Evolutionary conservation across 2,797 vertebrate species (phyloP).

Genomic region (Mormyrops boulengeri): DNA sequence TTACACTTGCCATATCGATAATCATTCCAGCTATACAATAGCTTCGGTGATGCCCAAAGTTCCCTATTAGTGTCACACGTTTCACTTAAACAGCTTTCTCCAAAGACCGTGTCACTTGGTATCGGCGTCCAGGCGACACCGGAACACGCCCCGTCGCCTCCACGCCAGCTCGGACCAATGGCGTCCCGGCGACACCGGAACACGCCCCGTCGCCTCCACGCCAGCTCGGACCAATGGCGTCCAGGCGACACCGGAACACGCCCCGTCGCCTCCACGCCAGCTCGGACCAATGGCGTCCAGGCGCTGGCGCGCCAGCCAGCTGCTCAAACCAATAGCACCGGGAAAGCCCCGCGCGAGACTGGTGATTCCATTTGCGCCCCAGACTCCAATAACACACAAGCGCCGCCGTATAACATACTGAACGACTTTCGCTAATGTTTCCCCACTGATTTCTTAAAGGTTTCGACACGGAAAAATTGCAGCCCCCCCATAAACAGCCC

Average conservation of each 20-base stretch:
- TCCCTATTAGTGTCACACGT: neutral
- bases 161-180: constrained; percentile 42
- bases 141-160: neutral
- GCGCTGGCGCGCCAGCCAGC: constrained; percentile 31
- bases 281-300: constrained; percentile 49
- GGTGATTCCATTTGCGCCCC: constrained; percentile 19
- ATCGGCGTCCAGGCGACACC: neutral
- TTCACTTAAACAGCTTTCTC: neutral
- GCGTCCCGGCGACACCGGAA: constrained; percentile 34
- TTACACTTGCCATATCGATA: neutral
- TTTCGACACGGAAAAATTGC: neutral
- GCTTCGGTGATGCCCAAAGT: neutral
- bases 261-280: neutral
- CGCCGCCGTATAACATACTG: neutral
- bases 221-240: constrained; percentile 48
- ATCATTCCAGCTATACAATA: neutral
- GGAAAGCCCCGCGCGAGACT: constrained; percentile 39
- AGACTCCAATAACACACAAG: neutral
- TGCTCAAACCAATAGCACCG: constrained; percentile 47
- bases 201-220: no score
- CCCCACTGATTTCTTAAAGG: neutral
- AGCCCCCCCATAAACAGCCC: neutral
- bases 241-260: neutral
- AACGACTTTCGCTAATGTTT: neutral
- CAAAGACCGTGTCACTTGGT: neutral